A percentile compares a stretch with the other conserved stretches of the same genome.
These are phyloP conservation scores for Nomada fabriciana DNA, from an alignment of 2,888 invertebrate genomes.

Conservation along the genomic window DNA sequence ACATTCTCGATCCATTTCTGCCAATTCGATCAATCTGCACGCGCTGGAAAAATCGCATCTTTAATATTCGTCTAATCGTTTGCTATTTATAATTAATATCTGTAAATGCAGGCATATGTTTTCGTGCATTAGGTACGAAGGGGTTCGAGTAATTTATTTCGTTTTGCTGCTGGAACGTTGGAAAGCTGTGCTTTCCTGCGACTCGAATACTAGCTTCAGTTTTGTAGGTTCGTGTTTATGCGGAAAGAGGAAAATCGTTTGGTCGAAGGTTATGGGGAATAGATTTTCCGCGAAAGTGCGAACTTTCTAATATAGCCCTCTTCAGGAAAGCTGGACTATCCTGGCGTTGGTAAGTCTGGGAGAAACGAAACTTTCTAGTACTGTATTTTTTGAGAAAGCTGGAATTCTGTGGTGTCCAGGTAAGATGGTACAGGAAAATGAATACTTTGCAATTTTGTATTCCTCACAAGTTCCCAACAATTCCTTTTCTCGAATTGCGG, in stretches of 20 bases:
- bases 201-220: no score
- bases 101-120: background rate
- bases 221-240: background rate
- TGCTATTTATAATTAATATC: background rate
- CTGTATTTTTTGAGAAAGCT: background rate
- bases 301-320: constrained; percentile 8
- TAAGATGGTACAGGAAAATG: background rate
- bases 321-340: background rate
- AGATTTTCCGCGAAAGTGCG: background rate
- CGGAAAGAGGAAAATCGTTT: background rate
- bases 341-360: background rate
- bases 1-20: constrained; percentile 6
- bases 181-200: no score
- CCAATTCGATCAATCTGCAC: constrained; percentile 12
- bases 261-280: background rate
- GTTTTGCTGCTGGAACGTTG: no score
- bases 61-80: background rate
- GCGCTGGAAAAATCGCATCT: background rate
- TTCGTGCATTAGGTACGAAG: no score
- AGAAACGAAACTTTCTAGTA: constrained; percentile 10
- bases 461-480: no score
- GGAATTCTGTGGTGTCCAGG: background rate
- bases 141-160: no score
- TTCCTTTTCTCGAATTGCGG: no score
- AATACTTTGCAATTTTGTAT: no score